phyloP scores from a whole-genome alignment of 2,888 invertebrate species.

The Ichneumoninae sp. region DNA sequence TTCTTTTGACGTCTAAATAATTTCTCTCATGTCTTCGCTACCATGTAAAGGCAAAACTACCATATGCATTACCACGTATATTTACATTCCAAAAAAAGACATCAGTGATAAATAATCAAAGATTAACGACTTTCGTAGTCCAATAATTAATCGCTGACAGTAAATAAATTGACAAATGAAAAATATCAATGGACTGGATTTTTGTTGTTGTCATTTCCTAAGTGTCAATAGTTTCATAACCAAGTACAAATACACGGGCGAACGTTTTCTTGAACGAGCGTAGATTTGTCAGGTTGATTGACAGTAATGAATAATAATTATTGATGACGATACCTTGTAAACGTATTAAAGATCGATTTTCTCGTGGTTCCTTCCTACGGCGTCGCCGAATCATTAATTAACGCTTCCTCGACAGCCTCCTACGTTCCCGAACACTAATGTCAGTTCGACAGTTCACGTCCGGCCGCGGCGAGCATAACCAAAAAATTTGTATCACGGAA shows the following conservation, averaged over 20 bases:
- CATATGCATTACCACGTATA: not conserved
- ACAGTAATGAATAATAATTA: not conserved
- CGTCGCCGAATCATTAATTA: not conserved
- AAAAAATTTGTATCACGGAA: not conserved
- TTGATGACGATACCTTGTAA: not conserved
- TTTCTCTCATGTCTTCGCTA: not conserved
- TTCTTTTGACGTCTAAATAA: not conserved
- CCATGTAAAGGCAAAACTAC: not conserved
- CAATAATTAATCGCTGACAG: not conserved
- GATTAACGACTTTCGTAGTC: not conserved
- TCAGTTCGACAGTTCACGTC: not conserved
- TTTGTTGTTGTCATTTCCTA: not conserved
- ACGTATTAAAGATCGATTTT: not conserved
- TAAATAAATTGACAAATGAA: not conserved
- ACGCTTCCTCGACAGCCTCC: not conserved
- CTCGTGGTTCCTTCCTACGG: not conserved
- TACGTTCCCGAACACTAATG: not conserved
- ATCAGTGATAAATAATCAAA: not conserved
- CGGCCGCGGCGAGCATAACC: constrained; percentile 1
- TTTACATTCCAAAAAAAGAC: not conserved
- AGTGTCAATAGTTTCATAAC: not conserved
- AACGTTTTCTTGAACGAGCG: not conserved
- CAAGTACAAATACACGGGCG: not conserved
- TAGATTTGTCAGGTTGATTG: not conserved
- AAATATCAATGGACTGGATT: not conserved